These are phyloP conservation scores for Penaeus vannamei DNA, from an alignment of 1,140 invertebrate species.

Conservation along the genomic window DNA sequence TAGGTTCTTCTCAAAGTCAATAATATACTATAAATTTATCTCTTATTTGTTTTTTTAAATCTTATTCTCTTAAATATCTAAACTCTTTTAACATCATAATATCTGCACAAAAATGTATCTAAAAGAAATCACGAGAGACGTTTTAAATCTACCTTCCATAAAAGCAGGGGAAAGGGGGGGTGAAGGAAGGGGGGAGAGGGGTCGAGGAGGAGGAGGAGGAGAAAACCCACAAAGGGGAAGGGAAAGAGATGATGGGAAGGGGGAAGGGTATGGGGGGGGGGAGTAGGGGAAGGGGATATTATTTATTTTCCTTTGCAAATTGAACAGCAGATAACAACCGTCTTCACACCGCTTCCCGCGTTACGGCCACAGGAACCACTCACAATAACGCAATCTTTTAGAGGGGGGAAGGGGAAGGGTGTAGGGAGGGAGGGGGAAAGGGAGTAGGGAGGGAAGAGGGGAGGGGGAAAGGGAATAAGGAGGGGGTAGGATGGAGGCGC, in stretches of 20 bases:
- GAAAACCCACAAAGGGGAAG: neutral
- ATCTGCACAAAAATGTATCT: no score
- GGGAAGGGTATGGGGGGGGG: neutral
- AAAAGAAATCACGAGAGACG: no score
- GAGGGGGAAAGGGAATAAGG: neutral
- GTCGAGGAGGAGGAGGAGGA: no score
- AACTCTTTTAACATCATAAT: no score
- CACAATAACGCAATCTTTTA: no score
- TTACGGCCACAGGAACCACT: neutral
- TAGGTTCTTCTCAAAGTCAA: conserved; percentile 26
- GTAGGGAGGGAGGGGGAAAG: neutral
- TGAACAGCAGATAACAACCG: conserved; percentile 43
- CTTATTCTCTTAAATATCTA: no score
- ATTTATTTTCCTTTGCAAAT: conserved; percentile 21
- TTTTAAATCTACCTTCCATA: no score
- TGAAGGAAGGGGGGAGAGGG: no score
- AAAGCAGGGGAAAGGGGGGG: no score
- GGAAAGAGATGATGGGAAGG: neutral
- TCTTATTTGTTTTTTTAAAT: no score
- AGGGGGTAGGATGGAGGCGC: neutral
- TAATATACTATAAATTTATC: neutral
- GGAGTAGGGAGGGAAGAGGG: neutral
- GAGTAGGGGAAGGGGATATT: no score
- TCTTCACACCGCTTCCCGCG: conserved; percentile 20
- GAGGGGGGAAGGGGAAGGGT: neutral